phyloP scores from a whole-genome alignment of 2,113 vertebrate species.

The Alosa alosa region DNA sequence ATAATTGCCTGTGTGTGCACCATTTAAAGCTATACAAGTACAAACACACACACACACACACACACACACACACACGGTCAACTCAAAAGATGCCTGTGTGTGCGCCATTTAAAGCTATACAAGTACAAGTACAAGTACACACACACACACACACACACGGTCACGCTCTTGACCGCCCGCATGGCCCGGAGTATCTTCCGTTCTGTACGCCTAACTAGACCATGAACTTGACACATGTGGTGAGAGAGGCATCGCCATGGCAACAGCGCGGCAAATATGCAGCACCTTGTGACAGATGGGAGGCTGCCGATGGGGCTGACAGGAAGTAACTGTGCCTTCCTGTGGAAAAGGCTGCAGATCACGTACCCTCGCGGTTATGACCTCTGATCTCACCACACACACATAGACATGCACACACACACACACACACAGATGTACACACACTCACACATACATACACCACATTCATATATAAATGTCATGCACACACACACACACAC shows the following conservation, averaged over 20 bases:
- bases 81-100: neutral
- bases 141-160: neutral
- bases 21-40: neutral
- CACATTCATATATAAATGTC: neutral
- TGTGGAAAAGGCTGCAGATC: constrained; percentile 29
- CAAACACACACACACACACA: neutral
- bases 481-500: neutral
- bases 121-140: neutral
- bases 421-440: neutral
- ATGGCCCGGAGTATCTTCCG: neutral
- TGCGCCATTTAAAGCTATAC: neutral
- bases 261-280: neutral
- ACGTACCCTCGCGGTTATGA: neutral
- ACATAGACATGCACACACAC: constrained; percentile 14
- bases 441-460: neutral
- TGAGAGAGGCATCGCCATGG: neutral
- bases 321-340: constrained; percentile 21
- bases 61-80: neutral
- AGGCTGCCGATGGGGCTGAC: neutral
- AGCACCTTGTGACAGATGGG: neutral
- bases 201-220: neutral
- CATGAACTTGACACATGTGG: neutral
- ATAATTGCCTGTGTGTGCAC: neutral
- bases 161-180: neutral
- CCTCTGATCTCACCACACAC: neutral